Base-by-base conservation (phyloP, 1,140 invertebrate genomes). In the Drosophila mojavensis region DNA sequence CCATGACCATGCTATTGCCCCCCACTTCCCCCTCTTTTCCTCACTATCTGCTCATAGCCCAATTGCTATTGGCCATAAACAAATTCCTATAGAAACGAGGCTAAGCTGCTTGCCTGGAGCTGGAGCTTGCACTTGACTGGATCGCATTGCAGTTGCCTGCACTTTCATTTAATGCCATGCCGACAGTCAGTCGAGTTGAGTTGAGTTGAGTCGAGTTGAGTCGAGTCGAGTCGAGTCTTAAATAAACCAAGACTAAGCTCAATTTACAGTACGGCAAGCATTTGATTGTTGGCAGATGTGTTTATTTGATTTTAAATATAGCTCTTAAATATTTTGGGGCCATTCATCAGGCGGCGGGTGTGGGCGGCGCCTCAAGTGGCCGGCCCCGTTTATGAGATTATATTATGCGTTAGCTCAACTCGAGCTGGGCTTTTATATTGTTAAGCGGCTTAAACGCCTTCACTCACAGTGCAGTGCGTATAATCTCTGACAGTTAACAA, bases 241-340 rank as follows among this genome's bases (percentile, higher is more conserved):
- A 86, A 88, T 89, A 78, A 74, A 88, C 74, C 80, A 72, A 70
- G 83, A 80, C 79, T 89, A 89, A 86, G 83, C 83, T 89, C 73
- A 74, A 71, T 89, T 88, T 89, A 89, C 83, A 89, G 84, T 83
- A 79, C 72, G 73, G 84, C 79, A 80, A 89, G 82, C 84, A 78
- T 86, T 80, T 86, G 84, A 86, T 86, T 79, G 83, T 70, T 69
- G 84, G 68, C 61, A 89, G 79, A 88, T 86, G 83, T 89, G 83
- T 86, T 86, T 86, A 86, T 86, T 86, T 86, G 83, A 86, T 88
- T 86, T 86, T 86, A 86, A 86, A 86, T 86, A 89, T 86, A 78
- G 84, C 83, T 81, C 84, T 86, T 80, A 86, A 86, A 88, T 86
- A 86, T 83, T 89, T 89, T 63, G 79, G 76, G 82, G 78, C 76